A percentile compares a stretch with the other conserved stretches of the same genome.
These are phyloP conservation scores for Mionectes macconnelli DNA, from an alignment of 2,113 vertebrate genomes.

Conservation along the genomic window DNA sequence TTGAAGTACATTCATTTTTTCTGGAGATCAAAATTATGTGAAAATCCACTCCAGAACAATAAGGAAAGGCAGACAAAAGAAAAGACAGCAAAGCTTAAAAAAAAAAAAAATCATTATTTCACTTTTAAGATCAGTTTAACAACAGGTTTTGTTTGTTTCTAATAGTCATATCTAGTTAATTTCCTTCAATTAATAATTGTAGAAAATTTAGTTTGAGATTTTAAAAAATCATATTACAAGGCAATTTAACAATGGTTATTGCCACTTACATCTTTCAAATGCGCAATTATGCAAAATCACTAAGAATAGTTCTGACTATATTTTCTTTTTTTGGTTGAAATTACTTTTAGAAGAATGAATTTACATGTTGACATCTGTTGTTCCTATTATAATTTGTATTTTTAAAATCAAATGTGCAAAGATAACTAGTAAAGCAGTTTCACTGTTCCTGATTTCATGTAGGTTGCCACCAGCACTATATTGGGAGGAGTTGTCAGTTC, in stretches of 20 bases:
- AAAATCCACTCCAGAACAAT: neutral
- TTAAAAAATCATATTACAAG: neutral
- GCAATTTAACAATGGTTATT: neutral
- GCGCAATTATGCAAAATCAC: neutral
- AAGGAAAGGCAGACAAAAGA: neutral
- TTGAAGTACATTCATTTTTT: neutral
- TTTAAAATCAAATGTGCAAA: neutral
- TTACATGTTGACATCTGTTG: neutral
- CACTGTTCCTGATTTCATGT: neutral
- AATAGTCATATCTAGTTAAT: neutral
- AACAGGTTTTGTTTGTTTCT: neutral
- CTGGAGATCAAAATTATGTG: neutral
- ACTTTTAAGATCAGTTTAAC: neutral
- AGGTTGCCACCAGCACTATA: neutral
- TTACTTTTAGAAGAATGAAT: neutral
- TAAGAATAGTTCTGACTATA: neutral
- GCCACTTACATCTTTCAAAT: neutral
- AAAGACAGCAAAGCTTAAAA: neutral
- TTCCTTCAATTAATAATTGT: neutral
- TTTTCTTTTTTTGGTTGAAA: neutral
- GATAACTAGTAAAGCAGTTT: neutral
- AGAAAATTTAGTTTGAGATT: neutral
- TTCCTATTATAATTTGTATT: neutral
- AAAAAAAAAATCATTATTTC: neutral
- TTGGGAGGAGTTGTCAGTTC: neutral